A percentile compares a stretch with the other conserved stretches of the same genome.
Conservation (phyloP, 2,888 invertebrate genomes). For the Aromia moschata region DNA sequence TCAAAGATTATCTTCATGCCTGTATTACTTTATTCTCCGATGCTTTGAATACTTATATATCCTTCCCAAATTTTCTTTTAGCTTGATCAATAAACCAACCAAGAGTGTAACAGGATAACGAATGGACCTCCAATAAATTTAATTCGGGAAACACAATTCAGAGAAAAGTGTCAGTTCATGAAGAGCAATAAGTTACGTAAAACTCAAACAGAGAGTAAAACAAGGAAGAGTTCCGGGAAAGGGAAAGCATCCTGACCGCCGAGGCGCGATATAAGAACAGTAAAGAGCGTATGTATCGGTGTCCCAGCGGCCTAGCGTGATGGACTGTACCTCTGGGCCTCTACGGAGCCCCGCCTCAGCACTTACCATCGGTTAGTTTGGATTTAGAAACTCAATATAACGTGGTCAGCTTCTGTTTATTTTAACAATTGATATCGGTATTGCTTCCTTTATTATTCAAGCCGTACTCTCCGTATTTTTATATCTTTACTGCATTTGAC, state of each 20-base stretch:
- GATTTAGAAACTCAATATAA: slow-evolving; percentile 56
- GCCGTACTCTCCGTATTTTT: slow-evolving; percentile 38
- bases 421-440: slow-evolving; percentile 57
- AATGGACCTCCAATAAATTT: slow-evolving; percentile 34
- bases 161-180: slow-evolving; percentile 42
- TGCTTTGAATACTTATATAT: too few species aligned
- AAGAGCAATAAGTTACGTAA: slow-evolving; percentile 54
- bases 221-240: slow-evolving; percentile 46
- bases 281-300: slow-evolving; percentile 49
- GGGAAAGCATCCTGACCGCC: slow-evolving; percentile 44
- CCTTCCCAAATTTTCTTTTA: neutral
- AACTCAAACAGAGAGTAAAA: slow-evolving; percentile 40
- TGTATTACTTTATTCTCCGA: too few species aligned
- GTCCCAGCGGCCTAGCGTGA: slow-evolving; percentile 54
- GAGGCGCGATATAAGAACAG: slow-evolving; percentile 45
- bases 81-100: slow-evolving; percentile 9
- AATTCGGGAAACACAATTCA: slow-evolving; percentile 34
- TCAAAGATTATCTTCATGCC: too few species aligned
- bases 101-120: slow-evolving; percentile 16
- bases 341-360: slow-evolving; percentile 44
- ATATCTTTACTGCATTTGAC: slow-evolving; percentile 40
- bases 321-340: slow-evolving; percentile 56
- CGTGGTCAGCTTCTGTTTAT: slow-evolving; percentile 54
- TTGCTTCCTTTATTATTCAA: slow-evolving; percentile 55
- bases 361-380: slow-evolving; percentile 56